These are phyloP conservation scores for Lithobates sylvaticus DNA, from an alignment of 2,797 vertebrate species.

Conservation along the genomic window DNA sequence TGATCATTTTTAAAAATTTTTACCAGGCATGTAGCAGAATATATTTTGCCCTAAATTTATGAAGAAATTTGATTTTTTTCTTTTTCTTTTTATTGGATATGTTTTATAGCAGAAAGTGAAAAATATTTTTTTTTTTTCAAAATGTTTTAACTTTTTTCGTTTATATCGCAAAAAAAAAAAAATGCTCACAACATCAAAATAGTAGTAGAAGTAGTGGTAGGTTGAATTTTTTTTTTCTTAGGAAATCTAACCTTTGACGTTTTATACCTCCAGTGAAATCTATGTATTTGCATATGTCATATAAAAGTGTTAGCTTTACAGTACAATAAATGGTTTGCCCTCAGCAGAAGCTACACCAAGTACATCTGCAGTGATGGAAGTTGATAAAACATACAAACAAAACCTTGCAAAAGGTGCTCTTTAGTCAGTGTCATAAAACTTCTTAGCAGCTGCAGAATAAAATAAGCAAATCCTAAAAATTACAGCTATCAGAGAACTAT, in stretches of 20 bases:
- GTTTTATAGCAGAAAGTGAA: too few species aligned
- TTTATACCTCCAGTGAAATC: not conserved
- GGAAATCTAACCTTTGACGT: not conserved
- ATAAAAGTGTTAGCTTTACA: not conserved
- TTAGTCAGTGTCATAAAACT: constrained; percentile 31
- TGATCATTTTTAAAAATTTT: too few species aligned
- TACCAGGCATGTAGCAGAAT: too few species aligned
- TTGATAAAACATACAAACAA: constrained; percentile 49
- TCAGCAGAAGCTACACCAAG: not conserved
- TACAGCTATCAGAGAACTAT: not conserved
- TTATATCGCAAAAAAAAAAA: too few species aligned
- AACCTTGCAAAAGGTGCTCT: not conserved
- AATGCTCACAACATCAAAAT: too few species aligned
- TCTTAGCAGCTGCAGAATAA: constrained; percentile 31
- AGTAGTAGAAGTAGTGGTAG: too few species aligned
- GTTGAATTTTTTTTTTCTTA: too few species aligned
- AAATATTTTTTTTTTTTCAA: too few species aligned
- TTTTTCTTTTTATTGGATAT: too few species aligned
- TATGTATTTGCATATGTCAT: not conserved
- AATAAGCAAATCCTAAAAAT: not conserved
- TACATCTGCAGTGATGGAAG: not conserved
- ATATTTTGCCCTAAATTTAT: too few species aligned
- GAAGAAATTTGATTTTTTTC: too few species aligned
- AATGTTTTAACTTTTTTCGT: too few species aligned
- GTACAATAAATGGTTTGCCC: not conserved